Base-by-base conservation (phyloP, 2,888 invertebrate genomes). In the Eudemis profundana region DNA sequence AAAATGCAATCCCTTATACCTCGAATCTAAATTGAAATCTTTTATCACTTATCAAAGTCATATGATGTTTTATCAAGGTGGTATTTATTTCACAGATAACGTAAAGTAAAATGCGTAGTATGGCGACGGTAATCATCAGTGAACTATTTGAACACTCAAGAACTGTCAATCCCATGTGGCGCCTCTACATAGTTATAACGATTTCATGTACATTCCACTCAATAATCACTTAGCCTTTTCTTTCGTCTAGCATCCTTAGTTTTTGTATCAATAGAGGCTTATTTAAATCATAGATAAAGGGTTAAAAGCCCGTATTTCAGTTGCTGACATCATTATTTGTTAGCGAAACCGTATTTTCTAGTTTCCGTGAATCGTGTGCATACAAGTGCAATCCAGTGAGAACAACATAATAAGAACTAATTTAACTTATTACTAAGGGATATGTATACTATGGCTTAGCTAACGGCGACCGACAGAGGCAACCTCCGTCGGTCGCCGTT, bases 321-420 rank as follows among this genome's bases (percentile, higher is more conserved):
- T 49, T 49, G 85, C 84, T 89, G 88, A 88, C 89, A 88, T 86
- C 87, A 87, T 89, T 88, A 88, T 86, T 85, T 82, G 82, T 82
- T 79, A 78, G 81, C 79, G 86, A 83, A 88, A 89, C 84, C 81
- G 82, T 85, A 88, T 87, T 83, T 75, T 77, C 78, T 75, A 72
- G 77, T 83, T 90, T 89, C 89, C 83, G 77, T 82, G 86, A 87
- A 89, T 79, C 79, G 76, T 78, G 78, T 81, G 79, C 79, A 79
- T 75, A 78, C 70, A 74, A 84, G 86, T 77, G 79, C 53, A 27
- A 33, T 27, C 17, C 15, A 40, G 27, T 47, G 42, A 42, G 42
- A 19, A 23, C 21, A 3, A 7, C 10, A 46, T 44, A 46, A 33
- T 33, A 33, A 33, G 8, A 5, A 33, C n/a, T n/a, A n/a, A n/a